phyloP scores from a whole-genome alignment of 2,113 vertebrate genomes.

The Cercocebus atys region DNA sequence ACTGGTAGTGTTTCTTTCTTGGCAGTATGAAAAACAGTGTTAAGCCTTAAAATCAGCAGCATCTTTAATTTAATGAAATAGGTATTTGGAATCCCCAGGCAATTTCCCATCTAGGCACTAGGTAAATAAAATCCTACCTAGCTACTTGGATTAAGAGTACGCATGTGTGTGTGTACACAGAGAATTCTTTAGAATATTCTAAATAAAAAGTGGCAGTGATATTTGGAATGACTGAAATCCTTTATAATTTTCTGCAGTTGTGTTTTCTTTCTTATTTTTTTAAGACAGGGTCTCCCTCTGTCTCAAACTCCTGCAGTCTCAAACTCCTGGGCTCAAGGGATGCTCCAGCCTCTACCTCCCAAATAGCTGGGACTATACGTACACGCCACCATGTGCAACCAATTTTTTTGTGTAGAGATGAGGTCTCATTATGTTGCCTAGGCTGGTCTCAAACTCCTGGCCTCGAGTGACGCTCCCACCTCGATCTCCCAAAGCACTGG shows the following conservation, averaged over 20 bases:
- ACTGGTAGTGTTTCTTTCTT: slow-evolving; percentile 1
- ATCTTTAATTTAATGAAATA: slow-evolving; percentile 44
- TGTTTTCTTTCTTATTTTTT: neutral
- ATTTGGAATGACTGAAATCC: neutral
- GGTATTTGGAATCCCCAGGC: neutral
- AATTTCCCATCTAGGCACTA: neutral
- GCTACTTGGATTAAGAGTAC: neutral
- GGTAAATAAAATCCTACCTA: slow-evolving; percentile 15
- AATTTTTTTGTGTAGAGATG: no score
- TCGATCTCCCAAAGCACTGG: no score
- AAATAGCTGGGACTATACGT: no score
- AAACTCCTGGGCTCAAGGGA: no score
- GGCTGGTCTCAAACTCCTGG: no score
- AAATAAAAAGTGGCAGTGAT: slow-evolving; percentile 20
- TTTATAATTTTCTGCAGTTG: slow-evolving; percentile 3
- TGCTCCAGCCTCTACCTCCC: no score
- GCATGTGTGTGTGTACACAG: neutral
- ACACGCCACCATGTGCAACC: no score
- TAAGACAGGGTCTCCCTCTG: no score
- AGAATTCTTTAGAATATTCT: slow-evolving; percentile 34
- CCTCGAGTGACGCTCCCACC: no score
- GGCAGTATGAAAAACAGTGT: neutral
- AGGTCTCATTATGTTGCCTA: no score
- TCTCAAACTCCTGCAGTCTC: no score
- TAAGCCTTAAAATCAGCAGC: neutral